Evolutionary conservation across 2,113 vertebrate genomes (phyloP).

Genomic region (Naja naja): DNA sequence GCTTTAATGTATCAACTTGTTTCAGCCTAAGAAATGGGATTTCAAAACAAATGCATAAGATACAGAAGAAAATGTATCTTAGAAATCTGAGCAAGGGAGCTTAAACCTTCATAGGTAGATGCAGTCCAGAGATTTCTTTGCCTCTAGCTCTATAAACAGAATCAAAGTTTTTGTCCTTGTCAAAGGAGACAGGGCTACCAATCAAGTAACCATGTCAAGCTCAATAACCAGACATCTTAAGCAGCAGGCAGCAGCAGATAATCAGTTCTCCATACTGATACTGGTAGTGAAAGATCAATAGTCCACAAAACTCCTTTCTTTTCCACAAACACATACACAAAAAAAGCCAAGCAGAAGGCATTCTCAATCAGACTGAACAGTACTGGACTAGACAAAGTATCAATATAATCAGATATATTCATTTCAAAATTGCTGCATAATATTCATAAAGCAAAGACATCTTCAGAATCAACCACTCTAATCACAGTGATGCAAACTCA

Average conservation of each 20-base stretch:
- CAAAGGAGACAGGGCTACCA: not conserved
- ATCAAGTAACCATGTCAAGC: not conserved
- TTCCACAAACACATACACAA: not conserved
- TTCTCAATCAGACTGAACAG: not conserved
- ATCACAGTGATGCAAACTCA: not conserved
- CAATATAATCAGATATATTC: not conserved
- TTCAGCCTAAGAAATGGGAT: not conserved
- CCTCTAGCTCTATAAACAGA: not conserved
- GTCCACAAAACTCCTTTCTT: not conserved
- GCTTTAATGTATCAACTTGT: not conserved
- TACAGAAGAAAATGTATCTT: not conserved
- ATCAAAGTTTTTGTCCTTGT: not conserved
- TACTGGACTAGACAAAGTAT: not conserved
- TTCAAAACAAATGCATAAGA: not conserved
- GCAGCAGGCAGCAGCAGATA: not conserved
- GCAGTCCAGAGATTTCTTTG: not conserved
- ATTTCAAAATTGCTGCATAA: not conserved
- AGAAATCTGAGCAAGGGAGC: not conserved
- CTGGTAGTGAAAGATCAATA: not conserved
- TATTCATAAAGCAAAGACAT: not conserved
- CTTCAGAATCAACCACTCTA: not conserved
- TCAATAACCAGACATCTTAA: not conserved
- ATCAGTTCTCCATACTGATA: not conserved
- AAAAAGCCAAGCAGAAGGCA: not conserved
- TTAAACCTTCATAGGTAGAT: not conserved